phyloP scores from a whole-genome alignment of 2,797 vertebrate genomes.

The Netta rufina region DNA sequence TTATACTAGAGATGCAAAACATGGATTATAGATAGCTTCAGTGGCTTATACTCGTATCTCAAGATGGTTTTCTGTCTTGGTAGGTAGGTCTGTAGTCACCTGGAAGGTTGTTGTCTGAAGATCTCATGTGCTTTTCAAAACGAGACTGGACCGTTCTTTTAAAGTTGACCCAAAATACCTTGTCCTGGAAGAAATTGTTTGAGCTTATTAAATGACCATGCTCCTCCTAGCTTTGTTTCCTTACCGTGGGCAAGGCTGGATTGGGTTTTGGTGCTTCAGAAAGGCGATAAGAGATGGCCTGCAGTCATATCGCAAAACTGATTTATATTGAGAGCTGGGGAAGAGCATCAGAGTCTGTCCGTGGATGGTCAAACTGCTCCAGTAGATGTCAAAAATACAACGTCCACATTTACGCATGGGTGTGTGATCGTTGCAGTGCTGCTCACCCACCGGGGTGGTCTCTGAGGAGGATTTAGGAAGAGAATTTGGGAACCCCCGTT shows the following conservation, averaged over 20 bases:
- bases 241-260: neutral
- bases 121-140: neutral
- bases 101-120: neutral
- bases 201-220: fast-evolving
- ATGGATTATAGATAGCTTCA: neutral
- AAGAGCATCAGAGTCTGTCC: neutral
- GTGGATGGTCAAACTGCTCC: neutral
- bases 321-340: neutral
- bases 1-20: neutral
- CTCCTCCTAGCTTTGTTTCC: neutral
- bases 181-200: neutral
- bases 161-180: neutral
- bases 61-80: neutral
- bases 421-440: neutral
- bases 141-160: neutral
- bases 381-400: neutral
- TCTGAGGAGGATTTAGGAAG: neutral
- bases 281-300: neutral
- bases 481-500: neutral
- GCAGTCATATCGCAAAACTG: neutral
- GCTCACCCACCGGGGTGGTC: neutral
- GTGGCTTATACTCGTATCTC: neutral
- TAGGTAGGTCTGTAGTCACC: neutral
- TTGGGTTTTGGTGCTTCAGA: neutral
- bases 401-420: fast-evolving